Evolutionary conservation across 1,140 invertebrate species (phyloP).

Genomic region (Eulimnadia texana): DNA sequence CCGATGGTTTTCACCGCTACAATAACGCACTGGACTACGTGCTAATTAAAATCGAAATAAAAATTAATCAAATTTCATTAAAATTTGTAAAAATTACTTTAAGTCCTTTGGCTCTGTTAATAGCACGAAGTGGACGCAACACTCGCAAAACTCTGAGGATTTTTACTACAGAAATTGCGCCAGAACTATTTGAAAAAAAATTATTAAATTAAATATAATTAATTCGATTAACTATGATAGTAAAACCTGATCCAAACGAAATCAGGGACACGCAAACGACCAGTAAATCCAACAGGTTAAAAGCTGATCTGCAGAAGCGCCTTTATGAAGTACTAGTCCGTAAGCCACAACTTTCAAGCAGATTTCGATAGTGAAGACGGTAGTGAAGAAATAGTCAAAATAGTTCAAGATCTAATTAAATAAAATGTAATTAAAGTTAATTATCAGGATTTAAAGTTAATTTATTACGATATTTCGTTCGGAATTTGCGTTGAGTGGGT

Average conservation of each 20-base stretch:
- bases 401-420: slow-evolving; percentile 84
- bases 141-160: slow-evolving; percentile 96
- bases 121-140: slow-evolving; percentile 90
- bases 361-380: slow-evolving; percentile 96
- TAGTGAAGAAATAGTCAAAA: slow-evolving; percentile 98
- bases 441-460: slow-evolving; percentile 5
- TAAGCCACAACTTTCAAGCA: slow-evolving; percentile 92
- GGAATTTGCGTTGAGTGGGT: slow-evolving; percentile 71
- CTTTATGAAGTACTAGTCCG: slow-evolving; percentile 91
- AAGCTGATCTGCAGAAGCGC: slow-evolving; percentile 96
- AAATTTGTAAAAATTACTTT: slow-evolving; percentile 89
- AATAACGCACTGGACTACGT: slow-evolving; percentile 98
- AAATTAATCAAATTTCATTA: too few species aligned
- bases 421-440: slow-evolving; percentile 20
- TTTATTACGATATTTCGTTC: slow-evolving; percentile 43
- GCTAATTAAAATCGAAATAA: slow-evolving; percentile 40
- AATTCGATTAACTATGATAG: background rate
- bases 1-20: slow-evolving; percentile 98
- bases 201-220: background rate
- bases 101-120: slow-evolving; percentile 98
- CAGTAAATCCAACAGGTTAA: slow-evolving; percentile 94
- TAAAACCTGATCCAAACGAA: slow-evolving; percentile 85
- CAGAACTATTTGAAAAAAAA: slow-evolving; percentile 47
- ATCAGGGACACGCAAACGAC: slow-evolving; percentile 96
- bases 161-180: slow-evolving; percentile 96